phyloP scores from a whole-genome alignment of 2,113 vertebrate species.

The Mesoclemmys tuberculata region DNA sequence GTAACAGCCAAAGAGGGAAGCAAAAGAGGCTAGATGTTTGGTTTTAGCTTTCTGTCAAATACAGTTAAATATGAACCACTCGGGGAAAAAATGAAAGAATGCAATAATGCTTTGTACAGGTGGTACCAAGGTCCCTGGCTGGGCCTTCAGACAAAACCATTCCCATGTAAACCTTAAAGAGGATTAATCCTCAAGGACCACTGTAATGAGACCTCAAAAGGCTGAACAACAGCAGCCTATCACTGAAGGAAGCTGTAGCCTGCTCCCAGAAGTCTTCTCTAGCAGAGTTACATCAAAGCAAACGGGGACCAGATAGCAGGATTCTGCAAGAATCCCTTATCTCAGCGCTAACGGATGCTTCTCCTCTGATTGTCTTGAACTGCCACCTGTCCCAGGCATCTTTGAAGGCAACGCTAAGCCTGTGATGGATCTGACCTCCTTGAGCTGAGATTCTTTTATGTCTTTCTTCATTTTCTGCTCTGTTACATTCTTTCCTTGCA shows the following conservation, averaged over 20 bases:
- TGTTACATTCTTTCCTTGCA: slow-evolving; percentile 87
- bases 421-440: slow-evolving; percentile 99
- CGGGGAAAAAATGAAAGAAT: background rate
- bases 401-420: slow-evolving; percentile 97
- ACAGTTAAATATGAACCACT: slow-evolving; percentile 42
- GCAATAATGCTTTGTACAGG: slow-evolving; percentile 77
- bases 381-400: slow-evolving; percentile 99
- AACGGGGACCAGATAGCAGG: slow-evolving; percentile 85
- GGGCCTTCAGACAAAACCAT: slow-evolving; percentile 86
- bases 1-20: slow-evolving; percentile 21
- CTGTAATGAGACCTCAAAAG: slow-evolving; percentile 92
- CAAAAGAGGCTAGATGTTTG: slow-evolving; percentile 18
- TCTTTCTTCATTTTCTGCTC: slow-evolving; percentile 98
- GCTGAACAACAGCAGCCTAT: slow-evolving; percentile 85
- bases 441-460: slow-evolving; percentile 96
- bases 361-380: slow-evolving; percentile 96
- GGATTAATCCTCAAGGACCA: slow-evolving; percentile 91
- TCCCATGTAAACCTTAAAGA: slow-evolving; percentile 90
- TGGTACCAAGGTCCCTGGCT: slow-evolving; percentile 75
- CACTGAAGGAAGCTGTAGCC: slow-evolving; percentile 79
- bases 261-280: slow-evolving; percentile 88
- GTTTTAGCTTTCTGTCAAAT: slow-evolving; percentile 45
- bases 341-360: slow-evolving; percentile 89
- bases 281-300: slow-evolving; percentile 96
- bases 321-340: slow-evolving; percentile 94